phyloP scores from a whole-genome alignment of 2,888 invertebrate genomes.

The Andricus curvator region DNA sequence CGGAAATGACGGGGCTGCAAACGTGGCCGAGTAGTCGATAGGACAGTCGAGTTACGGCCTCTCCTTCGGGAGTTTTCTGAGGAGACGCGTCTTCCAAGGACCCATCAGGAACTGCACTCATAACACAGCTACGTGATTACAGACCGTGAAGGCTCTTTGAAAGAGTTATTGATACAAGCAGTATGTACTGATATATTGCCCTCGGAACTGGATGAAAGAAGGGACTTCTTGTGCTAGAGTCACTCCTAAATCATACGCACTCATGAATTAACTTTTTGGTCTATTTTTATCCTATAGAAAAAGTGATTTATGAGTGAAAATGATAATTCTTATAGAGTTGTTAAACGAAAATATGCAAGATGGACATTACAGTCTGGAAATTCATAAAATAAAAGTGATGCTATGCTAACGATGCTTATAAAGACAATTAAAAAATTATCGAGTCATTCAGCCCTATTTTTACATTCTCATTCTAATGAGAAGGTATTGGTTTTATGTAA shows the following conservation, averaged over 20 bases:
- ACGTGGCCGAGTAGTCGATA: slow-evolving; percentile 49
- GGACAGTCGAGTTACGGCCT: slow-evolving; percentile 52
- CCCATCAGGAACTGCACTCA: not conserved
- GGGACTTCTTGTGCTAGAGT: not conserved
- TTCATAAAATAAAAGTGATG: not conserved
- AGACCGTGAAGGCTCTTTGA: not conserved
- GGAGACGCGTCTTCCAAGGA: slow-evolving; percentile 15
- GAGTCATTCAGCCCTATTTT: too few species aligned
- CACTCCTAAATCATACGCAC: not conserved
- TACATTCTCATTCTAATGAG: too few species aligned
- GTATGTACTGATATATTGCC: not conserved
- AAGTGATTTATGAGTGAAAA: not conserved
- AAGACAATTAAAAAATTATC: too few species aligned
- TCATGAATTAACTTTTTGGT: not conserved
- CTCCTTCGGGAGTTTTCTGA: slow-evolving; percentile 38
- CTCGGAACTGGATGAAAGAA: slow-evolving; percentile 6
- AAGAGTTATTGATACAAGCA: slow-evolving; percentile 2
- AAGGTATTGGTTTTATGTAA: too few species aligned
- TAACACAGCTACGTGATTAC: slow-evolving; percentile 7
- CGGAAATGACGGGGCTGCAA: slow-evolving; percentile 72
- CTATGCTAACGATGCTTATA: too few species aligned
- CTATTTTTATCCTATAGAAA: not conserved
- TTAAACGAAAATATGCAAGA: not conserved
- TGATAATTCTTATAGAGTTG: not conserved
- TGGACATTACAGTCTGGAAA: not conserved